Evolutionary conservation across 1,140 invertebrate species (phyloP), one percentile per base, ranked within the genome.

Genomic region (Steinernema feltiae): DNA sequence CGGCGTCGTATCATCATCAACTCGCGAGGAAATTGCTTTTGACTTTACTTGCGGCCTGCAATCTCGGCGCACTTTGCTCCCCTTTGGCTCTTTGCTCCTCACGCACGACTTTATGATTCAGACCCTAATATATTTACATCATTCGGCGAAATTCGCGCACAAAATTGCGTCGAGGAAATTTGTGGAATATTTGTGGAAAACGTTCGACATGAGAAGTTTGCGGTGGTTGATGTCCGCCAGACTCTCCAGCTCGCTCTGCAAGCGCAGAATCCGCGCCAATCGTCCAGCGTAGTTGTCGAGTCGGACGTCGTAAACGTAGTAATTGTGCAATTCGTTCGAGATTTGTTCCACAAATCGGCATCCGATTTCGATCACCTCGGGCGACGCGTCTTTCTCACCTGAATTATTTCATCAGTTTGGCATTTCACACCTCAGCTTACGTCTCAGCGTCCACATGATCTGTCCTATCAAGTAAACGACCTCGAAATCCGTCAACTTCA

Each of bases 391-490:
- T 27, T 30, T 71, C 32, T 70, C 30, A 2, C 69, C 73, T 74
- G 53, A 73, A 29, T 29, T 1, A 12, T 74, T 29, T 71, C 12
- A 72, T 63, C 73, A 32, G 18, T 31, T 21, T 27, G 15, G 70
- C 15, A 12, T 21, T n/a, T 17, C n/a, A n/a, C n/a, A n/a, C 41
- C n/a, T 12, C 24, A 31, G 29, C 73, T 1, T 30, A 74, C 73
- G 48, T 74, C 32, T 63, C 32, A 74, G 41, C 48, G 35, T 77
- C 76, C 76, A 77, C 76, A 77, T 77, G 21, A 77, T 77, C 21
- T 70, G 73, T 69, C 73, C 74, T 30, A 77, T 74, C 76, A 77
- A 71, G 21, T 77, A 77, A 29, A 77, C 74, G n/a, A 77, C 21
- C 32, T 77, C 76, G n/a, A 41, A 77, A 17, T 72, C 53, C 30